Base-by-base conservation (phyloP, 35 echinoderm and acorn worm genomes). In the Ptychodera flava region DNA sequence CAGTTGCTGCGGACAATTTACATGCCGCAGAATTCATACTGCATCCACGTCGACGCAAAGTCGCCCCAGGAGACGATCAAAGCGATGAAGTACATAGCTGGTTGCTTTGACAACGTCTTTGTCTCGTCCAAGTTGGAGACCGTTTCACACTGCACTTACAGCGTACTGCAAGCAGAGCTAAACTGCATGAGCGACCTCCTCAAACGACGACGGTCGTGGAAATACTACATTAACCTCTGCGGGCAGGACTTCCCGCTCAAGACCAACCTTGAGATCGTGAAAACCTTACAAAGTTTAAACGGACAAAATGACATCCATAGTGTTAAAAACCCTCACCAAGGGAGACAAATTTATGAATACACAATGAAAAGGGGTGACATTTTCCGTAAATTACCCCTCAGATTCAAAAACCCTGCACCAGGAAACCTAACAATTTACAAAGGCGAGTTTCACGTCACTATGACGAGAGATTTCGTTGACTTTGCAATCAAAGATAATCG, bases 51-150 rank as follows among this genome's bases (percentile, higher is more conserved):
- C 6, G 45, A 64, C 22, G 45, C 45, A 12, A 64, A 64, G 45
- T 64, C 45, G 22, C 45, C 45, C 6, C 45, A 22, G 45, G 45
- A 64, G 22, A 89, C 88, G 52, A 77, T 85, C 32, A 32, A 78
- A 6, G 87, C 88, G 33, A 83, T 93, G 28, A 30, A 38, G n/a
- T 75, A 76, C 0, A 15, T 93, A 0, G 87, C 88, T 22, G 32
- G 16, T 15, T 92, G 87, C 37, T 92, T 92, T 53, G 36, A 36
- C 33, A 92, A 93, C 36, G 88, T 93, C 15, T 90, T 93, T 79
- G 76, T 93, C 30, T 35, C 84, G 1, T 80, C 91, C 2, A 93
- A 89, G 35, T 22, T 82, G 28, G 91, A 64, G 45, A 22, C 22
- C 45, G 45, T 64, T 6, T 64, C 45, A 12, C 45, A 64, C 45